Evolutionary conservation across 2,797 vertebrate genomes (phyloP).

Genomic region (Fundulus diaphanus): DNA sequence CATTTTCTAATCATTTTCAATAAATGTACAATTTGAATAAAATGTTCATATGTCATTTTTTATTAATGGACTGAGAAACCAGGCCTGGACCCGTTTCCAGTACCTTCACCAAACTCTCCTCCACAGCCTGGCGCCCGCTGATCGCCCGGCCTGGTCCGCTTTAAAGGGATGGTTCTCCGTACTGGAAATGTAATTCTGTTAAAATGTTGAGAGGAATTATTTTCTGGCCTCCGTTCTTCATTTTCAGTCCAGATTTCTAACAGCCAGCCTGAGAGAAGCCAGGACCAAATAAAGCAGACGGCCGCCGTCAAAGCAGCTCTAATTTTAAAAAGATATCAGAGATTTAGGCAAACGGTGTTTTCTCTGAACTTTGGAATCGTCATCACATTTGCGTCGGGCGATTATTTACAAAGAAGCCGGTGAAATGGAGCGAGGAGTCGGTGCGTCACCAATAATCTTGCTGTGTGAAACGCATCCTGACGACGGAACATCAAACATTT

Average conservation of each 20-base stretch:
- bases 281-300: not conserved
- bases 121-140: too few relatives aligned
- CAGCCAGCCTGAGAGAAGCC: not conserved
- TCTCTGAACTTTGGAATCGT: not conserved
- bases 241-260: not conserved
- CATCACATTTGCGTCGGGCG: not conserved
- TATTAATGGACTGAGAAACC: too few relatives aligned
- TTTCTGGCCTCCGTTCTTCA: not conserved
- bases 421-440: not conserved
- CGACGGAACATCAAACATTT: not conserved
- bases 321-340: not conserved
- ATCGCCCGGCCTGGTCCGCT: not conserved
- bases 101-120: too few relatives aligned
- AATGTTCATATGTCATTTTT: too few relatives aligned
- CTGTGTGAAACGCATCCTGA: not conserved
- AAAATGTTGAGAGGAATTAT: not conserved
- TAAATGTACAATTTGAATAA: too few relatives aligned
- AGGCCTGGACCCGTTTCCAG: too few relatives aligned
- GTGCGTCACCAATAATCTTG: not conserved
- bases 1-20: too few relatives aligned
- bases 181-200: not conserved
- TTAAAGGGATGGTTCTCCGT: not conserved
- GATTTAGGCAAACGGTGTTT: not conserved
- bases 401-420: not conserved
- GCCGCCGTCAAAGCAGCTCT: not conserved